These are phyloP conservation scores for Pituophis catenifer DNA, from an alignment of 2,113 vertebrate species.

Conservation along the genomic window DNA sequence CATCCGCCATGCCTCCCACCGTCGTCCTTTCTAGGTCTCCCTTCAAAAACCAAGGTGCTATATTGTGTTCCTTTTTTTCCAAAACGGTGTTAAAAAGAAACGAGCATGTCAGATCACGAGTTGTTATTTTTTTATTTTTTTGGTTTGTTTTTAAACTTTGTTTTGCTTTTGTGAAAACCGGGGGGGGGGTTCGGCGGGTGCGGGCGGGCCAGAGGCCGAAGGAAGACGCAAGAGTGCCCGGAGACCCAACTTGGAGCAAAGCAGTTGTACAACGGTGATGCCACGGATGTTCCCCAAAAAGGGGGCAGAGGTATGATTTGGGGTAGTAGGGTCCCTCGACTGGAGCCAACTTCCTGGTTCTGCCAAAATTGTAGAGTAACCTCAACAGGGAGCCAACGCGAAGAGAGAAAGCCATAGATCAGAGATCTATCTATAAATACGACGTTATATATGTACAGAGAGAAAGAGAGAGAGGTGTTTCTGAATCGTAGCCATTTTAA, in stretches of 20 bases:
- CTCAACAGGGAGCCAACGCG: neutral
- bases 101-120: neutral
- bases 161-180: neutral
- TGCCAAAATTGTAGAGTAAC: neutral
- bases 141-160: neutral
- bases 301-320: neutral
- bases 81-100: slow-evolving; percentile 8
- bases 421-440: slow-evolving; percentile 11
- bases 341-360: neutral
- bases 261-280: neutral
- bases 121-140: neutral
- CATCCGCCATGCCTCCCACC: neutral
- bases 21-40: neutral
- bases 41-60: slow-evolving; percentile 33
- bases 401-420: slow-evolving; percentile 12
- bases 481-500: neutral
- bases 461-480: neutral
- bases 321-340: neutral
- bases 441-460: neutral
- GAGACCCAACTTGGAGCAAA: neutral
- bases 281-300: neutral
- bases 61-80: slow-evolving; percentile 16
- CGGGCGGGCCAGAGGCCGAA: neutral
- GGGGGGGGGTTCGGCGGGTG: neutral
- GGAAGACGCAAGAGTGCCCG: neutral